phyloP scores from a whole-genome alignment of 2,113 vertebrate genomes.

The Chaetorhynchus papuensis region DNA sequence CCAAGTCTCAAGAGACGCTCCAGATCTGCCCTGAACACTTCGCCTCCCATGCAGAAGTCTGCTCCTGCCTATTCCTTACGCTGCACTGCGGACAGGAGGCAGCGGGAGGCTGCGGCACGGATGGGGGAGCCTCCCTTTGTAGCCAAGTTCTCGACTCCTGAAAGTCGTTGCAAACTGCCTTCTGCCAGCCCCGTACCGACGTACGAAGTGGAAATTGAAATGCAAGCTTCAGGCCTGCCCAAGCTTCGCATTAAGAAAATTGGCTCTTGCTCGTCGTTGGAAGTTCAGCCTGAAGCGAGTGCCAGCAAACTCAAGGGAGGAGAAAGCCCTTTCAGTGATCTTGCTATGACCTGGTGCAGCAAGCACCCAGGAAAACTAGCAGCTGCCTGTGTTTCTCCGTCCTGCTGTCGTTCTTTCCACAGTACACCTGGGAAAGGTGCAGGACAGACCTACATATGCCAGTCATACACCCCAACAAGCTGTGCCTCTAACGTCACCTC shows the following conservation, averaged over 20 bases:
- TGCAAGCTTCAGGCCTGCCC: conserved; percentile 86
- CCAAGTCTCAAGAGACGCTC: conserved; percentile 50
- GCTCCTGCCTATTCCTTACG: conserved; percentile 67
- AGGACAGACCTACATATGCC: conserved; percentile 90
- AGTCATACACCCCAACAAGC: conserved; percentile 87
- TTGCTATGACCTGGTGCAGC: conserved; percentile 54
- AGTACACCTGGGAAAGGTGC: conserved; percentile 80
- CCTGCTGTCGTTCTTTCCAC: conserved; percentile 73
- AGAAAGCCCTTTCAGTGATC: conserved; percentile 65
- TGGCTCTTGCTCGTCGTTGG: conserved; percentile 60
- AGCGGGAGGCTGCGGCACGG: conserved; percentile 75
- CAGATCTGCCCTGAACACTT: not conserved
- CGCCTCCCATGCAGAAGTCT: not conserved
- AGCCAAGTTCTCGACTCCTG: conserved; percentile 49
- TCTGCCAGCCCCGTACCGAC: conserved; percentile 41
- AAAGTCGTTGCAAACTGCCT: not conserved
- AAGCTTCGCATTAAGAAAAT: conserved; percentile 85
- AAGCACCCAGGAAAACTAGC: conserved; percentile 70
- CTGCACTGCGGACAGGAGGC: conserved; percentile 79
- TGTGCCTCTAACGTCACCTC: conserved; percentile 70
- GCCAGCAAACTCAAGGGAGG: conserved; percentile 49
- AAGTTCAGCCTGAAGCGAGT: conserved; percentile 16
- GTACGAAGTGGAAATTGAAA: conserved; percentile 87
- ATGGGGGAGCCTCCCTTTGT: conserved; percentile 52
- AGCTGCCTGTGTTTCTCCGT: conserved; percentile 73